Conservation (phyloP, 2,113 vertebrate genomes). For the Nothoprocta pentlandii region DNA sequence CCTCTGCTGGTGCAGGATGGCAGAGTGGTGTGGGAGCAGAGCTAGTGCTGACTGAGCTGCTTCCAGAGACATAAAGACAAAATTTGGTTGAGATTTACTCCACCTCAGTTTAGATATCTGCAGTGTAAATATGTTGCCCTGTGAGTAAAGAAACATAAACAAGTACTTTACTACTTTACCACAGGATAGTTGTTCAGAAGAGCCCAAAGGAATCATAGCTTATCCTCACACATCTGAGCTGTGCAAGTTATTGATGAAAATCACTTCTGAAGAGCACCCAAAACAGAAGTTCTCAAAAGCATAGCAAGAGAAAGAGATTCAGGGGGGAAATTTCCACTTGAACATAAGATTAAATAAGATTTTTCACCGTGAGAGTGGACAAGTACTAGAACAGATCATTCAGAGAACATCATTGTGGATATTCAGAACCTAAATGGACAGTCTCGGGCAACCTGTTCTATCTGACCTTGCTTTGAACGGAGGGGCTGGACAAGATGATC, state of each 20-base stretch:
- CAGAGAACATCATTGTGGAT: background rate
- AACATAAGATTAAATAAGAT: background rate
- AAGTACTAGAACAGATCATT: too few relatives aligned
- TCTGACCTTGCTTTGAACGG: background rate
- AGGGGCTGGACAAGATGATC: background rate
- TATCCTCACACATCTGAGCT: background rate
- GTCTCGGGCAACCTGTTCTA: background rate
- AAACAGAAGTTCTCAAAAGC: background rate
- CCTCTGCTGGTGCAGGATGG: background rate
- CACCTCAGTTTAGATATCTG: background rate
- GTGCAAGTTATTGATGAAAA: background rate
- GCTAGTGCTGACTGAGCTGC: background rate
- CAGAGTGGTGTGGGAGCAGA: background rate
- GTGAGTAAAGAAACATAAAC: background rate
- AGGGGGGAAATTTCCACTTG: background rate
- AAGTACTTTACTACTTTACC: background rate
- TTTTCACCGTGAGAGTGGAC: background rate
- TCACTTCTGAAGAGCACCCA: background rate
- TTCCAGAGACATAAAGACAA: background rate
- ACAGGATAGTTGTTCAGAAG: background rate
- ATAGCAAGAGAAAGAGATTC: background rate
- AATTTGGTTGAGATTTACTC: background rate
- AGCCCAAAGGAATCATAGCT: background rate
- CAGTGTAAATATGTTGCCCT: background rate
- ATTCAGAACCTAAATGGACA: background rate